These are phyloP conservation scores for Bradysia coprophila DNA, from an alignment of 1,140 invertebrate genomes.

Conservation along the genomic window DNA sequence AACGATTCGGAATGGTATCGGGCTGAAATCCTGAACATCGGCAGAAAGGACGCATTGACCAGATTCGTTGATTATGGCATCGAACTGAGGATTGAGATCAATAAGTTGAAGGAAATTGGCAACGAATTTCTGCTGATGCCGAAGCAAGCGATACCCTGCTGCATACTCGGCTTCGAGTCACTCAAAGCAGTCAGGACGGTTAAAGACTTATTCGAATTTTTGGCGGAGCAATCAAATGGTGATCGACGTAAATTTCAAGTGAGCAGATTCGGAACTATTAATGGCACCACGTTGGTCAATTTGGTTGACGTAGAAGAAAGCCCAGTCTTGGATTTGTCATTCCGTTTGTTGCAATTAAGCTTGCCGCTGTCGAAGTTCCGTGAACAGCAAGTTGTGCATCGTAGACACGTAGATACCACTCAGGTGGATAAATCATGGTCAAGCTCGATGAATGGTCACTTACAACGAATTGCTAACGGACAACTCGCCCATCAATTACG, in stretches of 20 bases:
- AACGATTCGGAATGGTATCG: slow-evolving; percentile 49
- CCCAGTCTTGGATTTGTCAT: slow-evolving; percentile 21
- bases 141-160: slow-evolving; percentile 57
- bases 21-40: slow-evolving; percentile 29
- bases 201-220: slow-evolving; percentile 21
- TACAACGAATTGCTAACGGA: too few species aligned
- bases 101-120: slow-evolving; percentile 37
- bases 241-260: slow-evolving; percentile 25
- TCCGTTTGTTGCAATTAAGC: slow-evolving; percentile 18
- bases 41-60: slow-evolving; percentile 29
- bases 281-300: slow-evolving; percentile 28
- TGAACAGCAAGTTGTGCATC: too few species aligned
- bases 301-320: slow-evolving; percentile 24
- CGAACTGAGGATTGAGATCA: slow-evolving; percentile 38
- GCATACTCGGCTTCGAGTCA: slow-evolving; percentile 22
- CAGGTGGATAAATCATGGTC: too few species aligned
- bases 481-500: too few species aligned
- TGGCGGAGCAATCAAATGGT: slow-evolving; percentile 21
- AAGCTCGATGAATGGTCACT: too few species aligned
- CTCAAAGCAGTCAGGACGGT: slow-evolving; percentile 14
- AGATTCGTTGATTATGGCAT: slow-evolving; percentile 68
- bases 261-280: slow-evolving; percentile 28
- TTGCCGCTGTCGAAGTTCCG: slow-evolving; percentile 16
- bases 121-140: slow-evolving; percentile 40
- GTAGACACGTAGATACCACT: too few species aligned